Evolutionary conservation across 2,113 vertebrate genomes (phyloP).

Genomic region (Rhinichthys klamathensis): DNA sequence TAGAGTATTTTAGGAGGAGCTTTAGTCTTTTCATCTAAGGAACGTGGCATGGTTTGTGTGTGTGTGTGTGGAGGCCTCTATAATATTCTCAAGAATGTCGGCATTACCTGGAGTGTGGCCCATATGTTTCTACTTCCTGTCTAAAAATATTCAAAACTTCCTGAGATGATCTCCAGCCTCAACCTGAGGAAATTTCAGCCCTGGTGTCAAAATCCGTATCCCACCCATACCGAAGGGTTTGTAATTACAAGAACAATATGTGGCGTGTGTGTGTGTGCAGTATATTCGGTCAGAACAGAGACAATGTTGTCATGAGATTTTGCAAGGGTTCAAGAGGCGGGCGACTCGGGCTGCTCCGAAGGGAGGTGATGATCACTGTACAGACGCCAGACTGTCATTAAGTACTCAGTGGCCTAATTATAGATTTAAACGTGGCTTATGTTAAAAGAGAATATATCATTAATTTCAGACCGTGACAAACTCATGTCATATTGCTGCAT

Average conservation of each 20-base stretch:
- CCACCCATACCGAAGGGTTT: slow-evolving; percentile 48
- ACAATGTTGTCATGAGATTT: slow-evolving; percentile 9
- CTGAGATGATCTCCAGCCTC: slow-evolving; percentile 64
- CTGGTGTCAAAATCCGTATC: slow-evolving; percentile 55
- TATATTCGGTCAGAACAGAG: slow-evolving; percentile 5
- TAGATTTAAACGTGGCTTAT: slow-evolving; percentile 58
- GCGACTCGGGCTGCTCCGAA: not conserved
- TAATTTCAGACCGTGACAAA: slow-evolving; percentile 52
- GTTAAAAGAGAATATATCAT: slow-evolving; percentile 59
- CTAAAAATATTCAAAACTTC: slow-evolving; percentile 81
- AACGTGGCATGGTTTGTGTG: slow-evolving; percentile 27
- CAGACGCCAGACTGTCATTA: slow-evolving; percentile 58
- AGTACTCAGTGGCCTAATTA: slow-evolving; percentile 54
- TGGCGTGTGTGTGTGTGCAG: not conserved
- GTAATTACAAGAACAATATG: slow-evolving; percentile 55
- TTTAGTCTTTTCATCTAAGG: slow-evolving; percentile 46
- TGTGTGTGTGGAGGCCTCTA: slow-evolving; percentile 31
- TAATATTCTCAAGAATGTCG: slow-evolving; percentile 60
- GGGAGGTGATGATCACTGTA: slow-evolving; percentile 37
- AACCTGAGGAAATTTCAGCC: slow-evolving; percentile 63
- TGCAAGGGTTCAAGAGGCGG: slow-evolving; percentile 31
- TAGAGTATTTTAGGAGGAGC: slow-evolving; percentile 40
- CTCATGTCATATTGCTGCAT: slow-evolving; percentile 50
- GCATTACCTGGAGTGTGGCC: slow-evolving; percentile 53
- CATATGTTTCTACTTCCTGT: slow-evolving; percentile 67